Base-by-base conservation (phyloP, 37 sponge, comb jelly and placozoan genomes). In the Aphrocallistes beatrix region DNA sequence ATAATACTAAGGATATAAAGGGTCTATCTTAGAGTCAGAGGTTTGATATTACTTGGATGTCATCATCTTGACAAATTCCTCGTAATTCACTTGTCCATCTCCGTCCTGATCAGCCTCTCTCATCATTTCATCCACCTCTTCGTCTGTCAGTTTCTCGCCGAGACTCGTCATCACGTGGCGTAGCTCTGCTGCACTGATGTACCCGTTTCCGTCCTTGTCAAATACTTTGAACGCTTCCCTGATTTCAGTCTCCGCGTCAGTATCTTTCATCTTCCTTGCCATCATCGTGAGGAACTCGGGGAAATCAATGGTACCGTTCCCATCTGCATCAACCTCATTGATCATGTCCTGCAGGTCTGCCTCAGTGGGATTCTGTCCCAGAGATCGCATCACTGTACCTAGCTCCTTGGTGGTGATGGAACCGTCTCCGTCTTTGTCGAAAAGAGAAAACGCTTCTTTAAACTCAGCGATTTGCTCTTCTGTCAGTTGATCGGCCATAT, bases 361-460 rank as follows among this genome's bases (percentile, higher is more conserved):
- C 39, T 92, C 92, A 10, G 89, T 89, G 23, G 92, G 92, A 83
- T 89, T 92, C 87, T 92, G 89, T 0, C 92, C 92, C 19, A 92
- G 86, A 1, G 92, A 92, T 10, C 89, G 83, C 92, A 92, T 92
- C 28, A 92, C 92, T 37, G 92, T 92, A 21, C 92, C 92, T 28
- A 92, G 86, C 82, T 92, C 92, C 6, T 84, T 90, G 39, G 89
- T 83, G 6, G 88, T 88, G 51, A 92, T 92, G 38, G 92, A 88
- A 48, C 88, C 88, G 85, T 92, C 88, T 37, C 92, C 92, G 51
- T 92, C 88, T 84, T 92, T 92, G 88, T 92, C 92, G 86, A 92
- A 92, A 37, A 92, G 83, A 38, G 88, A 83, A 85, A 92, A 92
- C 34, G 87, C 92, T 37, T 92, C 92, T 38, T 88, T 89, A 86